Conservation (phyloP, 2,888 invertebrate species). For the Gastracanthus pulcherrimus region DNA sequence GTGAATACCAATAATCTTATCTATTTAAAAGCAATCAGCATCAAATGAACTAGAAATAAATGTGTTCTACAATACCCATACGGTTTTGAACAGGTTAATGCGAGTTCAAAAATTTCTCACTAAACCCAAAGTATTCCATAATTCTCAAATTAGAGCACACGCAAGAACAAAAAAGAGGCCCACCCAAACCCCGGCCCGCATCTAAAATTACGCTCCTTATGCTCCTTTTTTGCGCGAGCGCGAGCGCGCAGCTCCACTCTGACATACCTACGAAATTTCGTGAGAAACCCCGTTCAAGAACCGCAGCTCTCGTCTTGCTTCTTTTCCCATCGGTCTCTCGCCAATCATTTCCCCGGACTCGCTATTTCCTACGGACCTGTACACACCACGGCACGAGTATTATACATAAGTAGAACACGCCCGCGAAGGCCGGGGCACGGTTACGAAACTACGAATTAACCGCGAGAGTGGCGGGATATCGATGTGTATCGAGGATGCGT, state of each 20-base stretch:
- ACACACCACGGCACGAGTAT: too few relatives aligned
- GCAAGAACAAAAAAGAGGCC: background rate
- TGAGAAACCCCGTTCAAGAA: conserved; percentile 42
- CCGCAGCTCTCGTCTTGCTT: conserved; percentile 13
- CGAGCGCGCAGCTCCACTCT: too few relatives aligned
- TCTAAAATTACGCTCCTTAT: conserved; percentile 27
- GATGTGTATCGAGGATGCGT: background rate
- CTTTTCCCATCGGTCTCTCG: conserved; percentile 40
- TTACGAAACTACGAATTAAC: conserved; percentile 48
- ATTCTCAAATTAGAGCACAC: too few relatives aligned
- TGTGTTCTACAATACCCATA: too few relatives aligned
- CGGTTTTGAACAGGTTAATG: too few relatives aligned
- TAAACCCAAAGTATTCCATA: too few relatives aligned
- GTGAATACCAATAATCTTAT: too few relatives aligned
- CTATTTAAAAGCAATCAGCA: too few relatives aligned
- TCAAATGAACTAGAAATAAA: too few relatives aligned
- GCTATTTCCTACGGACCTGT: conserved; percentile 34
- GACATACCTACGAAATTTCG: conserved; percentile 46
- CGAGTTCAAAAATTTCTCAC: too few relatives aligned
- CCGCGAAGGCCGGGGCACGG: background rate
- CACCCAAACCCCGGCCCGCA: background rate
- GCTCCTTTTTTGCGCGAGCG: conserved; percentile 41
- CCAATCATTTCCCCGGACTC: conserved; percentile 29
- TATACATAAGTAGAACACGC: conserved; percentile 27
- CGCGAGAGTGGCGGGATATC: background rate